Conservation (phyloP, 2,797 vertebrate genomes). For the Argyrosomus regius region DNA sequence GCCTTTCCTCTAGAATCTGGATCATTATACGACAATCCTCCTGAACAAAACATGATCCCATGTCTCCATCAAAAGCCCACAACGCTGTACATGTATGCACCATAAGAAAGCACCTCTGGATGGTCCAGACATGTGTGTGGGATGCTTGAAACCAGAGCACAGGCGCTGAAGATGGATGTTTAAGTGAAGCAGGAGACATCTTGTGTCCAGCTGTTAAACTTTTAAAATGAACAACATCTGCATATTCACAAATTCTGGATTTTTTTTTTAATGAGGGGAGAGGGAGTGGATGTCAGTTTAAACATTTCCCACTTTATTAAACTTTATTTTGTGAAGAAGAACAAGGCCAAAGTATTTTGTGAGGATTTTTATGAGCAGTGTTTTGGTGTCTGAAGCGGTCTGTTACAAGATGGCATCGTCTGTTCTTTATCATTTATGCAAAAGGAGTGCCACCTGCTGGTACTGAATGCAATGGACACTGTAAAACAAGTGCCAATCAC, state of each 20-base stretch:
- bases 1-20: background rate
- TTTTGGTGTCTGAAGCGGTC: background rate
- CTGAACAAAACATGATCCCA: background rate
- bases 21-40: background rate
- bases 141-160: background rate
- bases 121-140: background rate
- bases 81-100: background rate
- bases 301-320: background rate
- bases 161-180: background rate
- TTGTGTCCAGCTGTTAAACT: background rate
- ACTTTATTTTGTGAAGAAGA: background rate
- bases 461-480: fast-evolving
- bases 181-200: background rate
- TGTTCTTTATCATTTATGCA: constrained; percentile 36
- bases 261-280: background rate
- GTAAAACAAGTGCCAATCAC: background rate
- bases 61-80: background rate
- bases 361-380: background rate
- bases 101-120: background rate
- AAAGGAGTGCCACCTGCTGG: constrained; percentile 72
- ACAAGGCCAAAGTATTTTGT: background rate
- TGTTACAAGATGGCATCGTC: background rate
- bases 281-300: background rate
- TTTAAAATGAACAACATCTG: background rate
- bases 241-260: background rate